Conservation (phyloP, 2,113 vertebrate genomes). For the Catagonus wagneri region DNA sequence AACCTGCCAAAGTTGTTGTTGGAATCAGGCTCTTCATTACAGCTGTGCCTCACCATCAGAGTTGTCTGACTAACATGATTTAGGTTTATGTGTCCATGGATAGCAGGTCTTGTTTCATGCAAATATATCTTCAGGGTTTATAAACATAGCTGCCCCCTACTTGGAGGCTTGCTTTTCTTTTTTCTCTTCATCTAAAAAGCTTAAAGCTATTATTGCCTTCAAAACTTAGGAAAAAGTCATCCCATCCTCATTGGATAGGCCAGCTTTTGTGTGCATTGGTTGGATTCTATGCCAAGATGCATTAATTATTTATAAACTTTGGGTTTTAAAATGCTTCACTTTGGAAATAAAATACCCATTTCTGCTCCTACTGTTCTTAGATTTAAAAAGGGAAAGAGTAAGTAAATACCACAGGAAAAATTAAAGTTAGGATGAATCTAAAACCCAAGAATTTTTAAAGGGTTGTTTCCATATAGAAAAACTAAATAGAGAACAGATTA, state of each 20-base stretch:
- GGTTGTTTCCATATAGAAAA: background rate
- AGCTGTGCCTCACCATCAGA: background rate
- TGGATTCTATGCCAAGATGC: conserved; percentile 40
- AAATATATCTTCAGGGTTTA: conserved; percentile 16
- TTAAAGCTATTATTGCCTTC: conserved; percentile 6
- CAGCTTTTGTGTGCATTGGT: background rate
- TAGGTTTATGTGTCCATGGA: background rate
- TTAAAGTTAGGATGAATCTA: background rate
- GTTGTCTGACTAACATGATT: background rate
- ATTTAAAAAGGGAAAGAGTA: background rate
- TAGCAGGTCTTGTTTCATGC: background rate
- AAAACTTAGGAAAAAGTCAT: background rate
- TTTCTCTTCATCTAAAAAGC: background rate
- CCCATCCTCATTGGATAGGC: background rate
- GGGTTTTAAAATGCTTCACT: conserved; percentile 13
- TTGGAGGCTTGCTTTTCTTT: background rate
- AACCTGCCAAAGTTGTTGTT: background rate
- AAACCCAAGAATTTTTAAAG: background rate
- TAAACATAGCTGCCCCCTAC: background rate
- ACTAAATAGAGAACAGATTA: background rate
- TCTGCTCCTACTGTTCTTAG: background rate
- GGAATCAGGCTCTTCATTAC: background rate
- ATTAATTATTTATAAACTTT: conserved; percentile 60
- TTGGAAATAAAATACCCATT: background rate
- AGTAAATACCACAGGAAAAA: background rate